Evolutionary conservation across 2,888 invertebrate genomes (phyloP), one percentile per base, ranked within the genome.

Genomic region (Tenthredo notha): DNA sequence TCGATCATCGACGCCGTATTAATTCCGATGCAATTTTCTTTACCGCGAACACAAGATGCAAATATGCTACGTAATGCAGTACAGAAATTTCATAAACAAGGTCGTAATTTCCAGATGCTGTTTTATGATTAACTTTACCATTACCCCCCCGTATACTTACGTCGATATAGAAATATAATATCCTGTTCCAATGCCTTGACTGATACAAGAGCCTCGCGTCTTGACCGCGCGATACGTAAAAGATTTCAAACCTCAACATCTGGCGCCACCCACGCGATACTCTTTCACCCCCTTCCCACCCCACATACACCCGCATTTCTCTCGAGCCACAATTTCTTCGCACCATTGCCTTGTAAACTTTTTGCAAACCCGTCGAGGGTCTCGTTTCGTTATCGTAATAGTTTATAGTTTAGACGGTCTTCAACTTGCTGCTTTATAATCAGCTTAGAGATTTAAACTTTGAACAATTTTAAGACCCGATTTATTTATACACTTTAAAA

Each of bases 181-280:
- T 84, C 58, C 85, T 84, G 84, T 88, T 88, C 85, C 88, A 88
- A 88, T 88, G 88, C 86, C 88, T 87, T 82, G 78, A 85, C 77
- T 86, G 84, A 84, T 82, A 80, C 70, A 47, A 72, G 82, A 82
- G 77, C 50, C 61, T 29, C 83, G 84, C 83, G 83, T 78, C 84
- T 47, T 74, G 85, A 67, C 85, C 75, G 86, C 84, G 80, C 80
- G 86, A 72, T 87, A 87, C 70, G 67, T 87, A 87, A 88, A 88
- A 90, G 90, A 91, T 90, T 88, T 90, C 89, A 88, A 88, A 88
- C 86, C 90, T 89, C 88, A 89, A 89, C 91, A 91, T 91, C 91
- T 91, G 91, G 90, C 91, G 90, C 91, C 91, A 87, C 87, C 85
- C 86, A 85, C 86, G 86, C 88, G 86, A 85, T 85, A 84, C 12